These are phyloP conservation scores for Bolinopsis microptera DNA, from an alignment of 37 sponge, comb jelly and placozoan species.

Conservation along the genomic window DNA sequence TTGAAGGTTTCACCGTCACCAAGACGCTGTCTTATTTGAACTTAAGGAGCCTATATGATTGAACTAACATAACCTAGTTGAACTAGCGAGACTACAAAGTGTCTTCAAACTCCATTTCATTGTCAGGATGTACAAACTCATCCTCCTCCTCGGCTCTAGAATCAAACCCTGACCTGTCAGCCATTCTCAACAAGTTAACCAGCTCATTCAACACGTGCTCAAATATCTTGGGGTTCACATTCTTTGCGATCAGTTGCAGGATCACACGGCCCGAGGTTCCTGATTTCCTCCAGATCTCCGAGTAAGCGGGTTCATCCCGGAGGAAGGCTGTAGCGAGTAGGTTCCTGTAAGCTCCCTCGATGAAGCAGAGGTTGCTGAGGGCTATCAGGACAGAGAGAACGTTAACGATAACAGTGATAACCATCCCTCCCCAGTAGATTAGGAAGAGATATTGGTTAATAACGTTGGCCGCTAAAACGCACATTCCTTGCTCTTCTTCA, in stretches of 20 bases:
- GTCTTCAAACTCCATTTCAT: constrained; percentile 48
- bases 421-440: constrained; percentile 60
- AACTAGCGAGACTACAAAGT: constrained; percentile 13
- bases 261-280: constrained; percentile 57
- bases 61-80: too few species aligned
- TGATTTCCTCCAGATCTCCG: constrained; percentile 61
- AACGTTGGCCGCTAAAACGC: constrained; percentile 53
- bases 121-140: constrained; percentile 22
- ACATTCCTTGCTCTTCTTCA: constrained; percentile 64
- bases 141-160: constrained; percentile 17
- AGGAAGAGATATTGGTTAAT: constrained; percentile 64
- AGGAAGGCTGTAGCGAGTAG: constrained; percentile 66
- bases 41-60: too few species aligned
- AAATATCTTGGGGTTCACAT: constrained; percentile 65
- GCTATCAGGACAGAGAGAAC: constrained; percentile 31
- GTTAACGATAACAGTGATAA: constrained; percentile 37
- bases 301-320: constrained; percentile 51
- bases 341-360: constrained; percentile 24
- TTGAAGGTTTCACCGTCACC: too few species aligned
- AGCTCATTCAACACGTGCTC: constrained; percentile 62
- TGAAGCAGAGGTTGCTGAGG: constrained; percentile 55
- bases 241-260: constrained; percentile 54
- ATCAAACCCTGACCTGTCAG: constrained; percentile 18
- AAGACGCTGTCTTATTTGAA: too few species aligned
- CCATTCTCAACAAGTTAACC: constrained; percentile 37